Evolutionary conservation across 2,797 vertebrate genomes (phyloP).

Genomic region (Thalassophryne amazonica): DNA sequence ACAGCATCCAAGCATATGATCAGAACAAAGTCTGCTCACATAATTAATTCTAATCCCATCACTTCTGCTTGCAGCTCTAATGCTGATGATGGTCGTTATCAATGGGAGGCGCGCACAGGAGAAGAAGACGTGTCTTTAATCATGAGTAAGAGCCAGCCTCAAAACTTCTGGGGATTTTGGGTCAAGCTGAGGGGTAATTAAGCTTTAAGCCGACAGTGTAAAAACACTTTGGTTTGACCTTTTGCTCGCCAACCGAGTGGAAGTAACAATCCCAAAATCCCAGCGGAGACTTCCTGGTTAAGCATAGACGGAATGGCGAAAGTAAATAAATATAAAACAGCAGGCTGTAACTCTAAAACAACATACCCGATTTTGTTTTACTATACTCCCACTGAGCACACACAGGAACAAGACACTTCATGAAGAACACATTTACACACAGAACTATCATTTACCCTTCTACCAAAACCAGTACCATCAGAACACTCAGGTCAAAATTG

Average conservation of each 20-base stretch:
- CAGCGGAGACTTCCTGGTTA: constrained; percentile 25
- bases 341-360: background rate
- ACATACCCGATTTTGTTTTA: background rate
- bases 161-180: constrained; percentile 14
- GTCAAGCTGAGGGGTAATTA: constrained; percentile 38
- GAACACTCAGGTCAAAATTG: too few relatives aligned
- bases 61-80: constrained; percentile 6
- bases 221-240: constrained; percentile 55
- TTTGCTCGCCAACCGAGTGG: constrained; percentile 12
- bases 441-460: too few relatives aligned
- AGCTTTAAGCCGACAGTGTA: constrained; percentile 43
- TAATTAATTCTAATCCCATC: constrained; percentile 44
- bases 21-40: constrained; percentile 28
- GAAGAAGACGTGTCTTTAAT: constrained; percentile 44
- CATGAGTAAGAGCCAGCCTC: constrained; percentile 13
- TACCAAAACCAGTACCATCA: too few relatives aligned
- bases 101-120: constrained; percentile 9
- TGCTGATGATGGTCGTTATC: constrained; percentile 42
- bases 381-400: background rate
- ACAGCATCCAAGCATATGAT: constrained; percentile 10
- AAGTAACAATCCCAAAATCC: constrained; percentile 32
- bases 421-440: background rate
- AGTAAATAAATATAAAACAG: constrained; percentile 39
- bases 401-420: background rate
- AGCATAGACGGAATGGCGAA: constrained; percentile 13